Base-by-base conservation (phyloP, 2,113 vertebrate genomes). In the Odontesthes bonariensis region DNA sequence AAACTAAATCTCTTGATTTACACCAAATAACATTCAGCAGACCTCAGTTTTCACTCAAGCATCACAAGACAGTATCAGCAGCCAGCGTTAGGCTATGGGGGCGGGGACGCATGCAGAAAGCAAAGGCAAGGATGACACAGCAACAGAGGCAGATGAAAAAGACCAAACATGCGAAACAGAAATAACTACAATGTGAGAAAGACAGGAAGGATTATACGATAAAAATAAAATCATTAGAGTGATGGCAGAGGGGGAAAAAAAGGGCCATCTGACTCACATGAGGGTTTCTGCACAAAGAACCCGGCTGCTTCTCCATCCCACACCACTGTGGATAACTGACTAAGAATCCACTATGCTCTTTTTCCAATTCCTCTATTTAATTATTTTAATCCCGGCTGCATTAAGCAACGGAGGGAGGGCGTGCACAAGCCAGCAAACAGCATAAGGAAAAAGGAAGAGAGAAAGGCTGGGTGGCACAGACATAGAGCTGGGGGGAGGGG, bases 191-290 rank as follows among this genome's bases (percentile, higher is more conserved):
- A 16, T 8, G 13, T 38, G 20, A 65, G 57, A 67, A 11, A 33
- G 19, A 44, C 3, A 59, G 31, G 8, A 44, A 55, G 4, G 32
- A 60, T 40, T 2, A 19, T 13, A 72, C 35, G 12, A 73, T 16
- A 11, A 42, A 53, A 17, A 73, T 0, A 9, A 44, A 75, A 31
- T 38, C 10, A 20, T 23, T 4, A 17, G 31, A 20, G n/a, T 0
- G 23, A 57, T 31, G 8, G 53, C 54, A 38, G 23, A 42, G 9
- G 27, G 49, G 27, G 13, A 64, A 22, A 65, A 77, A 82, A 81
- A 66, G 79, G 16, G 20, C 47, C 20, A 52, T 58, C 49, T 47
- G 77, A 94, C 94, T 95, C 91, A 95, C 94, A 60, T 94, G 94
- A 74, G 94, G 94, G 59, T 92, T 91, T 77, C 72, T 86, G 65